Evolutionary conservation across 2,797 vertebrate genomes (phyloP), one percentile per base, ranked within the genome.

Genomic region (Botia kubotai): DNA sequence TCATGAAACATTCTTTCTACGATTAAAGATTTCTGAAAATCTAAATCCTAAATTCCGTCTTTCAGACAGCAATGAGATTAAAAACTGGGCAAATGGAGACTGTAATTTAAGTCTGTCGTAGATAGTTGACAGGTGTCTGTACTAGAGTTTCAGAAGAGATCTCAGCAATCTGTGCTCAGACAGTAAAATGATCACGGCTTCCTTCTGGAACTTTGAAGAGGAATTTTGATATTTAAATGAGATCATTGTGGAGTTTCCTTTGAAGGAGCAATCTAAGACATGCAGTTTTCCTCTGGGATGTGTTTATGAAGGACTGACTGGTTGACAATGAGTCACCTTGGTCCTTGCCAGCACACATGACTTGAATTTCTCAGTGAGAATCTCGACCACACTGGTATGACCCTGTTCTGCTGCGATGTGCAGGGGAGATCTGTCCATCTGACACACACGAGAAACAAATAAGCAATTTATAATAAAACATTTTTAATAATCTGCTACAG

Each of bases 361-460:
- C 76, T 79, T 90, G 70, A 91, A 91, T 79, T 90, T 91, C 65
- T 91, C 91, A 0, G 84, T 89, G 53, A 91, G 83, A 62, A 91
- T 73, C 60, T 91, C 90, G 1, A 90, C 88, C 2, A 88, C 80
- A 10, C 46, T 83, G 23, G 85, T 90, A 84, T 90, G 87, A 39
- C 90, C 91, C 65, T 71, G 79, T 50, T 92, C 90, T n/a, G 89
- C 90, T 0, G 90, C 90, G 0, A 91, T 80, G 75, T 91, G 90
- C 39, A 92, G 81, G 3, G 91, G 89, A 8, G 83, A 88, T 63
- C 90, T 82, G 36, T 89, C 88, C 87, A 88, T 68, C 90, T 91
- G 82, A 52, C 72, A n/a, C 14, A 62, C 17, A 74, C 80, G 75
- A 70, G 70, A 81, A 71, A 75, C 52, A 88, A 80, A 82, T 73